Percentiles rank a stretch among this genome's conserved stretches.
phyloP scores from a whole-genome alignment of 2,113 vertebrate genomes.

The Gavia stellata region DNA sequence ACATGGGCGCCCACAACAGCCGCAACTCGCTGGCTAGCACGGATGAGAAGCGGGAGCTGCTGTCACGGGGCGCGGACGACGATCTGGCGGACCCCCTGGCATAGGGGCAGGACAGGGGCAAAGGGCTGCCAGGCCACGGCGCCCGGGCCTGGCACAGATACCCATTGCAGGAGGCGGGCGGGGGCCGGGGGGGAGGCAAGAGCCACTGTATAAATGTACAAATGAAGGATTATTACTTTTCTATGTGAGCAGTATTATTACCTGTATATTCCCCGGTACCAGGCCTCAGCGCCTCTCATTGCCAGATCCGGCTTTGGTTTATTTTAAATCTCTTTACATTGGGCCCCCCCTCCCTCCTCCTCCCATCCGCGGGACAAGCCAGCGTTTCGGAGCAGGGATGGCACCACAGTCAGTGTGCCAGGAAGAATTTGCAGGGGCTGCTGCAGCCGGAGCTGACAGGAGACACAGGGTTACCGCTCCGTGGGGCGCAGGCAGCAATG shows the following conservation, averaged over 20 bases:
- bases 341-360: slow-evolving; percentile 42
- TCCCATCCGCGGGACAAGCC: not conserved
- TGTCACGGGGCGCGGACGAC: slow-evolving; percentile 84
- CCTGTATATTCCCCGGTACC: slow-evolving; percentile 74
- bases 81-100: slow-evolving; percentile 91
- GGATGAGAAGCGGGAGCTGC: slow-evolving; percentile 94
- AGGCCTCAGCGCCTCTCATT: not conserved
- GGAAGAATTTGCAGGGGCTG: not conserved
- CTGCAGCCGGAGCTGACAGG: not conserved
- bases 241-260: slow-evolving; percentile 98
- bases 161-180: not conserved
- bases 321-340: slow-evolving; percentile 21
- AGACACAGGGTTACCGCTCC: rapidly evolving
- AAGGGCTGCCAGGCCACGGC: not conserved
- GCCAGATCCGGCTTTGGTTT: slow-evolving; percentile 1
- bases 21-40: slow-evolving; percentile 95
- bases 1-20: slow-evolving; percentile 96
- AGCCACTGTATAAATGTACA: slow-evolving; percentile 97
- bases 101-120: slow-evolving; percentile 68
- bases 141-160: slow-evolving; percentile 10
- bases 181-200: not conserved
- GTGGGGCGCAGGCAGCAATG: not conserved
- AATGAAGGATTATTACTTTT: slow-evolving; percentile 98
- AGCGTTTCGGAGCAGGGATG: not conserved
- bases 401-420: not conserved